Base-by-base conservation (phyloP, 2,113 vertebrate genomes). In the Sander lucioperca region DNA sequence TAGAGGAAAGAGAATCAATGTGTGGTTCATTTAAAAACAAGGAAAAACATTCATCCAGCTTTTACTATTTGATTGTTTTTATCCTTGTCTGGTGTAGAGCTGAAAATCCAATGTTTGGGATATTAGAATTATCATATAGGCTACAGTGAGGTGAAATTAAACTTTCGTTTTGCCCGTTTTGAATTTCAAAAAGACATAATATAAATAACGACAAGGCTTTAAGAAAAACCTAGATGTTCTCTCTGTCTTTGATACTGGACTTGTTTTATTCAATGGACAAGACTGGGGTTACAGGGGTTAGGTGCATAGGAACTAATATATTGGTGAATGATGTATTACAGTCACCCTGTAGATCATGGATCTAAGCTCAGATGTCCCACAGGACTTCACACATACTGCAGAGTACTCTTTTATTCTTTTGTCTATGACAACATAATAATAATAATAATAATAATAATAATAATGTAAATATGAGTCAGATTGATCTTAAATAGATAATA, bases 301-400 rank as follows among this genome's bases (percentile, higher is more conserved):
- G 57, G 25, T 63, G 30, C 47, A 53, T 15, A 30, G 18, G 47
- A 62, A 30, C 11, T 27, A 27, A 54, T 63, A 45, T n/a, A 54
- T 54, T 79, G 59, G 50, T 30, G 1, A 72, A 36, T 23, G 68
- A 72, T 80, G 51, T 19, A 14, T 33, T 63, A 54, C 23, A 47
- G 58, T 56, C 39, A 15, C 36, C 11, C 19, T 57, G 51, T 57
- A 73, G 59, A 65, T 79, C 36, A 50, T 64, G 48, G 50, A 56
- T 71, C 57, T 16, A 27, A 23, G 77, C 66, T 50, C 48, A 79
- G 36, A 47, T 15, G 50, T 80, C 50, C 14, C 77, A 57, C 58
- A 72, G 51, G 77, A 47, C 23, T 43, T 10, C 18, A 70, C 15
- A 53, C n/a, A 48, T 59, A 15, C 56, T 59, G 27, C 10, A 54